Evolutionary conservation across 2,113 vertebrate genomes (phyloP), one percentile per base, ranked within the genome.

Genomic region (Microtus pennsylvanicus): DNA sequence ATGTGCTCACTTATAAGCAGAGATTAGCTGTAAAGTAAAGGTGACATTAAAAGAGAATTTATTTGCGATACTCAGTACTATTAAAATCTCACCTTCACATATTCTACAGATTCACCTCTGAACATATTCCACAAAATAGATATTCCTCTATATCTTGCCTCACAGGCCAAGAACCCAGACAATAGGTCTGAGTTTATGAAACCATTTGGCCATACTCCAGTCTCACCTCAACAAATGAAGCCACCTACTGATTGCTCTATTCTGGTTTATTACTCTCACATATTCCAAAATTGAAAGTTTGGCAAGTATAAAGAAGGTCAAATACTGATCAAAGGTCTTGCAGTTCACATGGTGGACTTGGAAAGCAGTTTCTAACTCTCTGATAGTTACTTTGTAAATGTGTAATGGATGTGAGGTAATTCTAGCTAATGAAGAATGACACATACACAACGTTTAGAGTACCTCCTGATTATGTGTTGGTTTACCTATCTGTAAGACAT

Each of bases 381-480:
- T 90, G 28, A 72, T 75, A 14, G 63, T 89, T 52, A 80, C 52
- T 96, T 89, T 80, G 0, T 89, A 81, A 94, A 63, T 83, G 42
- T 70, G 52, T 17, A 88, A 47, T 78, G 78, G 9, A 38, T 2
- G 33, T 75, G 94, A 63, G 82, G 21, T 82, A 87, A 78, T 7
- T 52, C 50, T 72, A 72, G 3, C 12, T 72, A 70, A 67, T 58
- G 30, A 52, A 91, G 90, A 94, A 93, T 85, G 33, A 17, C 38
- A 80, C 7, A 83, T 89, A 83, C 26, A 50, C 38, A 52, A 91
- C 87, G 61, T 3, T 0, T 50, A 74, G 22, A 82, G 16, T 83
- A 83, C 12, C 6, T 72, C 88, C 67, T 89, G 80, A 47, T 0
- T 85, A 30, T 33, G 22, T 65, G 1, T 19, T 94, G 28, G 85